These are phyloP conservation scores for Chrysotoxum bicinctum DNA, from an alignment of 2,888 invertebrate species.

Conservation along the genomic window DNA sequence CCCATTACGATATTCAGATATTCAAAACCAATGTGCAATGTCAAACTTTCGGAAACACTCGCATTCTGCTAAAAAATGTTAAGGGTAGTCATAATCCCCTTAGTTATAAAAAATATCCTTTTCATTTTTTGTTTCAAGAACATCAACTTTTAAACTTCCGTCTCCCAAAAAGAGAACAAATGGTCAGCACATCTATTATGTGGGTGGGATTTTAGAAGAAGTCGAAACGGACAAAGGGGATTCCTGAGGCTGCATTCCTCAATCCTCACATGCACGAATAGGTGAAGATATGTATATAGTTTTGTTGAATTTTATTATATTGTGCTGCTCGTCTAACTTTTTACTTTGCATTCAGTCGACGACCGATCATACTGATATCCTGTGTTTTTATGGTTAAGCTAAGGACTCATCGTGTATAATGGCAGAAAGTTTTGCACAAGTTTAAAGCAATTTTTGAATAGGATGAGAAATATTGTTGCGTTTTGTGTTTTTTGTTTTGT, in stretches of 20 bases:
- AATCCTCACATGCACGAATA: constrained; percentile 31
- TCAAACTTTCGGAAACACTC: too few species aligned
- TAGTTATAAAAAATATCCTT: too few species aligned
- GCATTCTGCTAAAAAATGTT: too few species aligned
- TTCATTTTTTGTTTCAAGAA: too few species aligned
- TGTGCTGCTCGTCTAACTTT: constrained; percentile 39
- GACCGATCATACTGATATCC: constrained; percentile 67
- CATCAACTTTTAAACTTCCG: too few species aligned
- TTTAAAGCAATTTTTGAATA: constrained; percentile 30
- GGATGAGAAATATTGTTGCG: constrained; percentile 21
- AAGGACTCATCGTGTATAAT: constrained; percentile 61
- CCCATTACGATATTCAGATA: too few species aligned
- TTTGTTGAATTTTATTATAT: constrained; percentile 61
- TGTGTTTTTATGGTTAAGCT: constrained; percentile 69
- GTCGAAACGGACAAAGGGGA: neutral
- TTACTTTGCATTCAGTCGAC: constrained; percentile 63
- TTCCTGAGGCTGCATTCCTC: constrained; percentile 19
- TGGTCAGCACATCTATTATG: neutral
- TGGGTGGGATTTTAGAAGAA: constrained; percentile 26
- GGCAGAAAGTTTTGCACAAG: constrained; percentile 52
- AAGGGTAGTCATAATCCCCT: too few species aligned
- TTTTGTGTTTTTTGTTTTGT: neutral
- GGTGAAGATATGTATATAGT: neutral
- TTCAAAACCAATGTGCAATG: too few species aligned
- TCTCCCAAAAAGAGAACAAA: neutral